Evolutionary conservation across 2,797 vertebrate genomes (phyloP).

Genomic region (Ctenopoma multispine): DNA sequence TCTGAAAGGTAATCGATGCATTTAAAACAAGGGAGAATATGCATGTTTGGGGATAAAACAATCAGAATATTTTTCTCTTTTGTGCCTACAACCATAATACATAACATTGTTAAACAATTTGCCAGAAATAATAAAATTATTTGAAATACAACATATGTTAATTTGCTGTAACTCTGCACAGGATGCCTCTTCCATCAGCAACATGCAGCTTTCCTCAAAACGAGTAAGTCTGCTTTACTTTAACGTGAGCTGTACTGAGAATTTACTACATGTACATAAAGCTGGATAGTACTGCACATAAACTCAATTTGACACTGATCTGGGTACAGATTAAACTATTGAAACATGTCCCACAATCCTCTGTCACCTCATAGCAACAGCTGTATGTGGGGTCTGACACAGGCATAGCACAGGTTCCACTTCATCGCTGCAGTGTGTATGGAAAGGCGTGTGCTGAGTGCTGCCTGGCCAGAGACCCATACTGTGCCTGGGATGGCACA

Average conservation of each 20-base stretch:
- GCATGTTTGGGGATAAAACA: too few species aligned
- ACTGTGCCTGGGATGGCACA: conserved; percentile 95
- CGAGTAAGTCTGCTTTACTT: conserved; percentile 84
- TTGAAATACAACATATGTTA: not conserved
- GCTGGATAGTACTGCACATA: not conserved
- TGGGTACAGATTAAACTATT: not conserved
- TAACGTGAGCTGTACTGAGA: not conserved
- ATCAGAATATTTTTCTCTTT: too few species aligned
- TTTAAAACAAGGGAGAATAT: too few species aligned
- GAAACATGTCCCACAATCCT: not conserved
- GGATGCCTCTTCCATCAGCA: conserved; percentile 90
- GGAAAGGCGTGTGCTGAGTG: conserved; percentile 94
- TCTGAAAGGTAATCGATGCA: too few species aligned
- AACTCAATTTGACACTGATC: conserved; percentile 2
- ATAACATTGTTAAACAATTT: not conserved
- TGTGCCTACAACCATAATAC: too few species aligned
- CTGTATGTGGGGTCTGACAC: conserved; percentile 90
- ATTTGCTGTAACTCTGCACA: conserved; percentile 60
- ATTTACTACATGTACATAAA: not conserved
- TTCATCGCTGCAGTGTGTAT: conserved; percentile 91
- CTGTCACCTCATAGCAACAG: conserved; percentile 88
- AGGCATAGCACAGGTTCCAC: conserved; percentile 89
- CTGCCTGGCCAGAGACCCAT: conserved; percentile 94
- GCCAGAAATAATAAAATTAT: not conserved
- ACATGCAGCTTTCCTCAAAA: conserved; percentile 97